These are phyloP conservation scores for Atta cephalotes DNA, from an alignment of 1,140 invertebrate species.

Conservation along the genomic window DNA sequence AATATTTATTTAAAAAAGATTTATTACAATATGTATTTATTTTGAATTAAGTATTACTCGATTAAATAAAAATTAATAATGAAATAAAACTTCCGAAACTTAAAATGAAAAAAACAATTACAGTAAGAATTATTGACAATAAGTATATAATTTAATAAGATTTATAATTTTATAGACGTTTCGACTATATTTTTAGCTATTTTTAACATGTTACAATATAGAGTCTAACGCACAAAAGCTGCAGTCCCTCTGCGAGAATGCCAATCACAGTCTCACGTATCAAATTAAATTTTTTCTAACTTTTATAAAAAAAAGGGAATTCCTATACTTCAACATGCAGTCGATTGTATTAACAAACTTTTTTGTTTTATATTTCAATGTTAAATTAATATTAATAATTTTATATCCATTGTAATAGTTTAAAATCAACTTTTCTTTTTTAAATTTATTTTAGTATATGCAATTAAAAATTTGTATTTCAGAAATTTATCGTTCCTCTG, in stretches of 20 bases:
- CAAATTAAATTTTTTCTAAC: too few relatives aligned
- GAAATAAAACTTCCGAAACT: too few relatives aligned
- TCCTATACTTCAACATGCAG: not conserved
- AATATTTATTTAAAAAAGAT: not conserved
- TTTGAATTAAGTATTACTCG: not conserved
- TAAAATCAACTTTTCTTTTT: not conserved
- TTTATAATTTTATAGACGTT: too few relatives aligned
- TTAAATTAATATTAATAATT: constrained; percentile 17
- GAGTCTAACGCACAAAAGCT: too few relatives aligned
- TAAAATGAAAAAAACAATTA: too few relatives aligned
- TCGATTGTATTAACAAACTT: not conserved
- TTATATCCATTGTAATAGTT: not conserved
- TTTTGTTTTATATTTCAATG: not conserved
- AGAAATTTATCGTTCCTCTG: not conserved
- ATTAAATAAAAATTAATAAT: not conserved
- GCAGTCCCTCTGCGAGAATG: too few relatives aligned
- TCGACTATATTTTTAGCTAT: too few relatives aligned
- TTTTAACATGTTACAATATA: too few relatives aligned
- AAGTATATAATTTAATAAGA: too few relatives aligned
- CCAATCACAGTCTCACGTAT: too few relatives aligned
- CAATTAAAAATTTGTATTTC: constrained; percentile 33
- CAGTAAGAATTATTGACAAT: too few relatives aligned
- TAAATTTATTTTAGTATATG: not conserved
- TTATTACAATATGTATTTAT: not conserved
- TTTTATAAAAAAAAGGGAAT: too few relatives aligned